Evolutionary conservation across 2,113 vertebrate species (phyloP).

Genomic region (Ovis aries): DNA sequence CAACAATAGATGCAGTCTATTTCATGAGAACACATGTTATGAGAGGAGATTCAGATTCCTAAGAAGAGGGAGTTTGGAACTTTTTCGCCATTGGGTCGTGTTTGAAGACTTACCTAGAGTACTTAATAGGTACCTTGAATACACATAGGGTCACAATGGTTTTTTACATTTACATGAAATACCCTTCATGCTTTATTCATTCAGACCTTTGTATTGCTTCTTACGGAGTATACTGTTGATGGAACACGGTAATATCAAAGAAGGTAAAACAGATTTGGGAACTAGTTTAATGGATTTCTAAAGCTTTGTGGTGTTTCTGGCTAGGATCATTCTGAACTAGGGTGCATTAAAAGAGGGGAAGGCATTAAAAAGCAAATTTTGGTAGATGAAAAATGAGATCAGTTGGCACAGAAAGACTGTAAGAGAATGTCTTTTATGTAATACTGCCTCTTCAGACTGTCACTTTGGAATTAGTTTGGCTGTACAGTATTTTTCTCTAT

Average conservation of each 20-base stretch:
- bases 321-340: neutral
- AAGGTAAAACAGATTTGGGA: conserved; percentile 24
- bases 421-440: neutral
- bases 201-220: neutral
- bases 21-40: neutral
- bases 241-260: neutral
- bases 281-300: neutral
- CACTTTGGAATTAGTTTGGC: neutral
- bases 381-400: neutral
- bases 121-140: neutral
- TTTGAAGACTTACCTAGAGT: neutral
- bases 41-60: neutral
- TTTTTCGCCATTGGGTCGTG: neutral
- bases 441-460: neutral
- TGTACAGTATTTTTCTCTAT: neutral
- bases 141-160: neutral
- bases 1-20: neutral
- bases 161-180: neutral
- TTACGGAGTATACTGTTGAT: neutral
- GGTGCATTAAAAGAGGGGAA: neutral
- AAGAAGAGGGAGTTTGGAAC: neutral
- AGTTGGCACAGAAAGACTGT: neutral
- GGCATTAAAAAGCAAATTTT: neutral
- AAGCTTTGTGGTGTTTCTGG: neutral
- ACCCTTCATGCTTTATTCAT: neutral